A percentile compares a stretch with the other conserved stretches of the same genome.
Conservation (phyloP, 2,113 vertebrate genomes). For the Microcebus lehilahytsara region DNA sequence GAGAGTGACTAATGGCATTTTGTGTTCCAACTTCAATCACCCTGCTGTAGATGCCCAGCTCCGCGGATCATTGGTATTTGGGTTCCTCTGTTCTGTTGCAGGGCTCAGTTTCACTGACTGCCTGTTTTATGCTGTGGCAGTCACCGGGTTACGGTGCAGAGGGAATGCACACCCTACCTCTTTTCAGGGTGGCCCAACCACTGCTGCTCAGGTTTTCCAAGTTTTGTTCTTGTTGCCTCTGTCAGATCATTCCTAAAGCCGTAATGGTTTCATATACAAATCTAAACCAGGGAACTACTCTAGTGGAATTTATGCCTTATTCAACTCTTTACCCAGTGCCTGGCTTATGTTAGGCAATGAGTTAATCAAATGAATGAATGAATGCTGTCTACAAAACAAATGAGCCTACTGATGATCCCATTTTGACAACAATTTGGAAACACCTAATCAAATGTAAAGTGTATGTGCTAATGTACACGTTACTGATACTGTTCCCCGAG, state of each 20-base stretch:
- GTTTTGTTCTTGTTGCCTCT: not conserved
- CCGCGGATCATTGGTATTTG: not conserved
- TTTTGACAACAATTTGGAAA: constrained; percentile 6
- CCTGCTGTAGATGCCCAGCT: not conserved
- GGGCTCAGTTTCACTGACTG: not conserved
- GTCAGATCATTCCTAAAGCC: not conserved
- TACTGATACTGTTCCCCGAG: not conserved
- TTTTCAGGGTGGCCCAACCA: not conserved
- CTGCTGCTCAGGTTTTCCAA: accelerated
- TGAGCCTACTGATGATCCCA: not conserved
- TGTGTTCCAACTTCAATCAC: not conserved
- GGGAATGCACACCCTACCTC: not conserved
- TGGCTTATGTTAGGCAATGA: not conserved
- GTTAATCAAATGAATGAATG: not conserved
- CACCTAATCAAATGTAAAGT: not conserved
- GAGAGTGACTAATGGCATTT: not conserved
- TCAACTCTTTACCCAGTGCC: not conserved
- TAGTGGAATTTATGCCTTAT: not conserved
- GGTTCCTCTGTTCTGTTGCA: not conserved
- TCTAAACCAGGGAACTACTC: not conserved
- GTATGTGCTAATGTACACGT: not conserved
- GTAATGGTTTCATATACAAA: not conserved
- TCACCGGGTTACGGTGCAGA: accelerated
- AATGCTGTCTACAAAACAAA: not conserved
- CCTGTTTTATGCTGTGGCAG: not conserved